Evolutionary conservation across 2,113 vertebrate genomes (phyloP), one percentile per base, ranked within the genome.

Genomic region (Riparia riparia): DNA sequence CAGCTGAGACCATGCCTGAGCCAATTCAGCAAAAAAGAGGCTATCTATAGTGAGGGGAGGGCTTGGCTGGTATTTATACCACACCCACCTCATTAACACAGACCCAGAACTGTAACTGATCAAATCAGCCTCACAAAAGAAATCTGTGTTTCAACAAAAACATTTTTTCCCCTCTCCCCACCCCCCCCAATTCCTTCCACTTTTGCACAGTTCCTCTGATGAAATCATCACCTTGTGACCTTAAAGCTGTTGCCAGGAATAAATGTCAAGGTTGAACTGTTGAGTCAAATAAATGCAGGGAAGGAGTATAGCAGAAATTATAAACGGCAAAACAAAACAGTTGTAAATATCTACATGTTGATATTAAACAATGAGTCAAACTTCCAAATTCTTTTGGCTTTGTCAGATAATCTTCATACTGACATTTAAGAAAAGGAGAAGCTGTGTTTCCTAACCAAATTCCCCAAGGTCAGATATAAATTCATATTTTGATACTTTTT

Each of bases 361-460:
- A 54, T 87, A 82, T 58, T 69, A 87, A 85, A 77, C 8, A 74
- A 76, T 71, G 13, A 85, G 58, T 51, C 42, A 58, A 61, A 81
- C 42, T 76, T 93, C 18, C 44, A 56, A 41, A 53, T 82, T 58
- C 37, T 69, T 80, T 86, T 77, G 22, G 17, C 19, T 90, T 87
- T 76, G 17, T 68, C 44, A 69, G 32, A 19, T 17, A 76, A 73
- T 50, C 29, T 84, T 88, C 8, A 21, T 34, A 26, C 28, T 72
- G 60, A 69, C 2, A 58, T 64, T 56, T 49, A 56, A 72, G 57
- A 72, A 72, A 72, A 82, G 12, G 5, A 51, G 13, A 49, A 54
- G 24, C 24, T 58, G 37, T 69, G 80, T 70, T 80, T 91, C 79
- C 83, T 58, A 78, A 31, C 7, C 7, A 37, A 74, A 49, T 76